Evolutionary conservation across 2,113 vertebrate genomes (phyloP), one percentile per base, ranked within the genome.

Genomic region (Gila orcuttii): DNA sequence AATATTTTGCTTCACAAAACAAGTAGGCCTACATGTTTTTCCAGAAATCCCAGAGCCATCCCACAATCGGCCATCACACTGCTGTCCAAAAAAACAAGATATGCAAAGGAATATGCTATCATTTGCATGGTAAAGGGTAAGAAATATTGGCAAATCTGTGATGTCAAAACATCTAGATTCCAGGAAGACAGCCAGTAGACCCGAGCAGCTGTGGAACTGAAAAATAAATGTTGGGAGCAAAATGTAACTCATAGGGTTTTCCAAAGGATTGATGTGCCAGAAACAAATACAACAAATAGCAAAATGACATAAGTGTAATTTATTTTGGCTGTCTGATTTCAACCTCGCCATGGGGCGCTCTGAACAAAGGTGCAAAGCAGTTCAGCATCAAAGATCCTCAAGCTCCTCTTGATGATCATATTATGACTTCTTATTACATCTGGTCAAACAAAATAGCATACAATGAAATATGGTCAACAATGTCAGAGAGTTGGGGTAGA

Each of bases 81-180:
- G 10, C 77, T 79, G 52, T 88, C 82, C 71, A 66, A 39, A 86
- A 33, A 86, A 78, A 55, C 57, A 45, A 83, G 73, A 88, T 87
- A 91, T 86, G 89, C 92, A 93, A 93, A 93, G 50, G 13, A 87
- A 85, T 47, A 60, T 39, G 31, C n/a, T 59, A 42, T 39, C 57
- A 50, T 92, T 90, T 92, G 88, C 88, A 90, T 87, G 69, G 60
- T 33, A 83, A 90, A 91, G 69, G 86, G 85, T 85, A 92, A 87
- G 52, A 76, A 81, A 88, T 88, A 93, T 90, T 81, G 88, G 66
- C 80, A 84, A 89, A 86, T 76, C 52, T 68, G 59, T 89, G 85
- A 91, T 85, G 59, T 87, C 84, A 89, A 60, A 36, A 81, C 82
- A 79, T 84, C 87, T 42, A 87, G 89, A 66, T 85, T 90, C 84